Base-by-base conservation (phyloP, 2,113 vertebrate genomes). In the Platycercus adscitus region DNA sequence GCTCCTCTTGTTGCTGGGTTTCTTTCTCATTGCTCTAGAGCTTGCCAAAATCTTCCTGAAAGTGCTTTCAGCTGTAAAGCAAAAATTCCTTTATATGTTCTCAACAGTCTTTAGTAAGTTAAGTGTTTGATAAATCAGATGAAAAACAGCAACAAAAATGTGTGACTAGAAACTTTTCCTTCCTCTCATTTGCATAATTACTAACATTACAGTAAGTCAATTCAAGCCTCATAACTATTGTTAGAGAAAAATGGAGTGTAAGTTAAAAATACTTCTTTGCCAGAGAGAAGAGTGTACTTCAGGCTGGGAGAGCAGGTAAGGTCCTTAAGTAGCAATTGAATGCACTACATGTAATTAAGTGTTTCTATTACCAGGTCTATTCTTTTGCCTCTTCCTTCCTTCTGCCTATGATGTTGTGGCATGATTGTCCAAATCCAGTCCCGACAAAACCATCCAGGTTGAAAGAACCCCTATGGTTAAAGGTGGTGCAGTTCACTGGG, bases 321-420 rank as follows among this genome's bases (percentile, higher is more conserved):
- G 64, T 88, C 49, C 58, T 69, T 71, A 61, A 92, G 31, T 39
- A 86, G 76, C 50, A 90, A 80, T 77, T 31, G 77, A 49, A 75
- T 15, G 33, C 18, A 39, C 6, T 60, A 18, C 4, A 1, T 77
- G 15, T 61, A 60, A 73, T 94, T 81, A 92, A 89, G 91, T 75
- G 81, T 46, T 93, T 66, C 33, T 68, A 15, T 29, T 90, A 70
- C 37, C 60, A 83, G 37, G 35, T 46, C 31, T 63, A 3, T 33
- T 35, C 39, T 93, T 91, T 81, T 90, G 50, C 35, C 26, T 66
- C 70, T 93, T 96, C 73, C 78, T 91, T 94, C 52, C 82, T 86
- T 53, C 29, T 25, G 20, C 17, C 64, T 78, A 41, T 81, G 55
- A 66, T 88, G 60, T 46, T 93, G 71, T 41, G 44, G 60, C 9